phyloP scores from a whole-genome alignment of 2,888 invertebrate species.

The Ryuthela nishihirai region DNA sequence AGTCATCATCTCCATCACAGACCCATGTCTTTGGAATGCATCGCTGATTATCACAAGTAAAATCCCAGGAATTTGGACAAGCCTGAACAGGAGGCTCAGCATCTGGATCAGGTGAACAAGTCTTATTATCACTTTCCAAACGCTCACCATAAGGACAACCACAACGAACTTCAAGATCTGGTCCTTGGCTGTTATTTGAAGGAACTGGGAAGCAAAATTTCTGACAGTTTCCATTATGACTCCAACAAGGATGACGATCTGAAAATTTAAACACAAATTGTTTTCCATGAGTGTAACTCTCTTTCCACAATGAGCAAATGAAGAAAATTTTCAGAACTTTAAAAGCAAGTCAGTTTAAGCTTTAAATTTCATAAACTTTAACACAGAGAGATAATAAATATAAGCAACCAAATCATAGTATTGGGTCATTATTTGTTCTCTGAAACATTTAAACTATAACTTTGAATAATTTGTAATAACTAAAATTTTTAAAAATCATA shows the following conservation, averaged over 20 bases:
- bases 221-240: slow-evolving; percentile 83
- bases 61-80: slow-evolving; percentile 88
- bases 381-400: no score
- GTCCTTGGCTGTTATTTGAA: slow-evolving; percentile 52
- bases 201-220: slow-evolving; percentile 93
- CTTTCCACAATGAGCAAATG: no score
- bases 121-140: slow-evolving; percentile 62
- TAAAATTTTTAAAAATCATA: slow-evolving; percentile 2
- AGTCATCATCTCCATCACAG: slow-evolving; percentile 94
- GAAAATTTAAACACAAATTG: no score
- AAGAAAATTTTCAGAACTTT: no score
- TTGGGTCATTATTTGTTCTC: no score
- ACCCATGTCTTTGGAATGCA: slow-evolving; percentile 93
- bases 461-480: no score
- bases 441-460: no score
- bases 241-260: slow-evolving; percentile 72
- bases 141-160: slow-evolving; percentile 92
- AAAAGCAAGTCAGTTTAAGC: no score
- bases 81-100: slow-evolving; percentile 82
- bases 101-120: slow-evolving; percentile 73
- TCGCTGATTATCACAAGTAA: slow-evolving; percentile 86
- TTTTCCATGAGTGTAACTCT: no score
- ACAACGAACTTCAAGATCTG: slow-evolving; percentile 63
- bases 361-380: no score
- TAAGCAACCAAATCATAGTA: no score